Conservation (phyloP, 2,797 vertebrate species). For the Hydrolagus colliei region DNA sequence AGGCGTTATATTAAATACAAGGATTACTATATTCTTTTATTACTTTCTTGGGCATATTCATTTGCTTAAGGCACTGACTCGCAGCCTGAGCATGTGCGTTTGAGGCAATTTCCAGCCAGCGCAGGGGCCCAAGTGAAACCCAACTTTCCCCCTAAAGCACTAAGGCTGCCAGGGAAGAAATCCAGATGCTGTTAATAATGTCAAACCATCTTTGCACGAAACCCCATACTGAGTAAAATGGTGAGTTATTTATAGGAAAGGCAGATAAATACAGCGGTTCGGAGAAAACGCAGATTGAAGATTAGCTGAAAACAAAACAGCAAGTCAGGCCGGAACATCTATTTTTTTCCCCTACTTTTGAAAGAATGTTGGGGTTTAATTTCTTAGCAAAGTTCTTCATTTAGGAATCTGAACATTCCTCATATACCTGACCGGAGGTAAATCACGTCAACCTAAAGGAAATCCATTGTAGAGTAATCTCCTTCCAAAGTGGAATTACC, state of each 20-base stretch:
- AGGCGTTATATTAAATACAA: no score
- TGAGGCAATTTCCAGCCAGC: not conserved
- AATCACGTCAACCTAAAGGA: no score
- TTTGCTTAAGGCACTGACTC: not conserved
- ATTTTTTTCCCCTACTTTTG: no score
- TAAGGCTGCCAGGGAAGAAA: slow-evolving; percentile 15
- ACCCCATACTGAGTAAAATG: not conserved
- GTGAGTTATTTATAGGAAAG: slow-evolving; percentile 22
- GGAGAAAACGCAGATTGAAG: not conserved
- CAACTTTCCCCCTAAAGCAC: not conserved
- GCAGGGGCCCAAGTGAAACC: not conserved
- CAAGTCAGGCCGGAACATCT: not conserved
- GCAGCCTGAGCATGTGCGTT: not conserved
- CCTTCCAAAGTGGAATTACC: no score
- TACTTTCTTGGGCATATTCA: not conserved
- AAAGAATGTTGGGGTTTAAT: not conserved
- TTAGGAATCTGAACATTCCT: no score
- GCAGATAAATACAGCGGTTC: not conserved
- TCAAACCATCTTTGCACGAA: slow-evolving; percentile 8
- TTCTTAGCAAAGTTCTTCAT: no score
- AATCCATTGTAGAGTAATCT: no score
- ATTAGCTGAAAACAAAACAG: not conserved
- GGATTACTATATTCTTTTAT: no score
- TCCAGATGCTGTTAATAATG: slow-evolving; percentile 19
- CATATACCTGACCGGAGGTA: no score